Percentiles rank a stretch among this genome's conserved stretches.
These are phyloP conservation scores for Rhinatrema bivittatum DNA, from an alignment of 2,797 vertebrate species.

Conservation along the genomic window DNA sequence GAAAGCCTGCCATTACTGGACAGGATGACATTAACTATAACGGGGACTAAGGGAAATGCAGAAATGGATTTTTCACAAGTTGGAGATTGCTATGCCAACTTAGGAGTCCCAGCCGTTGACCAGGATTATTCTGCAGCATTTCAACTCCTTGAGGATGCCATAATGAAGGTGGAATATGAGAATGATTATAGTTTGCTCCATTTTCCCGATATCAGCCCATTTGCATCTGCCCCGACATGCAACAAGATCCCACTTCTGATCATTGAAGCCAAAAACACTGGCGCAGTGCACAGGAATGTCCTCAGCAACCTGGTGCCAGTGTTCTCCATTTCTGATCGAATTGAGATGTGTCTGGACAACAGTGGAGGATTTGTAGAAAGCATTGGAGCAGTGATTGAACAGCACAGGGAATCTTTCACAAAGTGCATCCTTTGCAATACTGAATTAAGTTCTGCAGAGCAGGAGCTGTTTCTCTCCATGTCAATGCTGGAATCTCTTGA, in stretches of 20 bases:
- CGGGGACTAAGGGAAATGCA: background rate
- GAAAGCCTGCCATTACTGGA: conserved; percentile 3
- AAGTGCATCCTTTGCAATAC: background rate
- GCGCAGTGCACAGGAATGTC: background rate
- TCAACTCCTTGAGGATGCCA: background rate
- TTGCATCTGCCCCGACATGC: no score
- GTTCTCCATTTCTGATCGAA: conserved; percentile 18
- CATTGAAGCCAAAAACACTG: background rate
- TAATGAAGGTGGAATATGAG: background rate
- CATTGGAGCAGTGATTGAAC: conserved; percentile 19
- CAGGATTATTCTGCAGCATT: conserved; percentile 6
- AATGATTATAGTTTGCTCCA: background rate
- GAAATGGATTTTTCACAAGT: background rate
- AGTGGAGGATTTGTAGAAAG: conserved; percentile 13
- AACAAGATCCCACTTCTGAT: conserved; percentile 3
- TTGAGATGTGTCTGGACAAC: background rate
- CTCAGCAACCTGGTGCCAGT: conserved; percentile 3
- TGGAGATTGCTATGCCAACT: background rate
- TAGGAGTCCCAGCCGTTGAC: conserved; percentile 5
- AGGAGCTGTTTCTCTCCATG: conserved; percentile 24
- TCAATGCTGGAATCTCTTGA: conserved; percentile 21
- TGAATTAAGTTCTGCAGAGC: conserved; percentile 10
- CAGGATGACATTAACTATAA: background rate
- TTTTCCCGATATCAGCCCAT: background rate
- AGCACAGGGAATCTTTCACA: conserved; percentile 10